A percentile compares a stretch with the other conserved stretches of the same genome.
Conservation (phyloP, 2,888 invertebrate species). For the Drosophila nr. fundita region DNA sequence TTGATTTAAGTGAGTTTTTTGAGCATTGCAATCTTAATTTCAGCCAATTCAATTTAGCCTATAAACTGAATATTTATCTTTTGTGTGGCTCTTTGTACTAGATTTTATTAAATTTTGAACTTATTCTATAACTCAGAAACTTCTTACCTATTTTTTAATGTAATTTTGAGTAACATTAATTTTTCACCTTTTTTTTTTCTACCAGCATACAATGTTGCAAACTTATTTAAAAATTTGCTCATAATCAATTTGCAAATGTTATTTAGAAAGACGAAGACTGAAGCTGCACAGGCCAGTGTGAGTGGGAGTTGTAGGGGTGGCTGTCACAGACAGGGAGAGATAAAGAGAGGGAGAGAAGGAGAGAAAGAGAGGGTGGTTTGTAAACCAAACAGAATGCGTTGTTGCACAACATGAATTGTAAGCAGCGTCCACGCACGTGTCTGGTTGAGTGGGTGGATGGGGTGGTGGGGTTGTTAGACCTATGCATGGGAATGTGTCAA, state of each 20-base stretch:
- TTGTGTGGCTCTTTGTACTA: neutral
- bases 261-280: conserved; percentile 13
- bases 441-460: conserved; percentile 12
- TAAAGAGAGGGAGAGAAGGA: neutral
- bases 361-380: conserved; percentile 52
- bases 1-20: neutral
- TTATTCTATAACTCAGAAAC: neutral
- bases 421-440: conserved; percentile 42
- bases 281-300: conserved; percentile 14
- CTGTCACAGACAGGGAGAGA: neutral
- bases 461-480: neutral
- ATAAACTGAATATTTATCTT: neutral
- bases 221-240: neutral
- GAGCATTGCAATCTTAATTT: neutral
- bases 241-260: conserved; percentile 28
- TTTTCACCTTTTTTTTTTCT: neutral
- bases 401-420: conserved; percentile 45
- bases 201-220: conserved; percentile 14
- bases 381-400: conserved; percentile 30
- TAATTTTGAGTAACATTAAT: neutral
- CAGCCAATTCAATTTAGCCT: neutral
- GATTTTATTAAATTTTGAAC: neutral
- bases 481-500: conserved; percentile 64
- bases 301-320: conserved; percentile 5
- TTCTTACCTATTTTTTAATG: neutral